Percentiles rank a stretch among this genome's conserved stretches.
Evolutionary conservation across 2,113 vertebrate species (phyloP).

Genomic region (Pholis gunnellus): DNA sequence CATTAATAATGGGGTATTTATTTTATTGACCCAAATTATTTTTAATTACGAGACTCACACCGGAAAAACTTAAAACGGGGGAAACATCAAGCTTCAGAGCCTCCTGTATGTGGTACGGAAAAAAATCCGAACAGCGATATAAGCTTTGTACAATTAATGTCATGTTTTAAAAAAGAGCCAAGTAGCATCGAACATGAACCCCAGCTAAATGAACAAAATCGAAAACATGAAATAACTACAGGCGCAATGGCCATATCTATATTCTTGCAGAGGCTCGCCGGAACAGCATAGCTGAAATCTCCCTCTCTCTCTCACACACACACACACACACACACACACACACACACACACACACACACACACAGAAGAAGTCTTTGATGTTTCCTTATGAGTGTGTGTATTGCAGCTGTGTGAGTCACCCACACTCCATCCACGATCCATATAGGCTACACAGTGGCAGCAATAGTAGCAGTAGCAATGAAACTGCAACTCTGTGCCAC

Average conservation of each 20-base stretch:
- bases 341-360: constrained; percentile 49
- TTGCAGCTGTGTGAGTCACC: constrained; percentile 73
- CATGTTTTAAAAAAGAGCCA: constrained; percentile 13
- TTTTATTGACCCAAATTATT: background rate
- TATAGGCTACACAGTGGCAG: constrained; percentile 85
- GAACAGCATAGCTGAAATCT: constrained; percentile 68
- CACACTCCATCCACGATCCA: constrained; percentile 74
- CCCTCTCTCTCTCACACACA: constrained; percentile 13
- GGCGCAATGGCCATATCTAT: constrained; percentile 31
- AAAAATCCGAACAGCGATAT: background rate
- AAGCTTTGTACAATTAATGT: background rate
- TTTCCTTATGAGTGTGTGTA: constrained; percentile 79
- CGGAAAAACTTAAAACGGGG: constrained; percentile 7
- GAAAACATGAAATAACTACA: constrained; percentile 17
- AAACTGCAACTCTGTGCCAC: constrained; percentile 46
- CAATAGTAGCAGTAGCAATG: constrained; percentile 67
- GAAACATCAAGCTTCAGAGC: constrained; percentile 3
- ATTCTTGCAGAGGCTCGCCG: constrained; percentile 71
- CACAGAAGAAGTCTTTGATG: constrained; percentile 87
- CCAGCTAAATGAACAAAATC: constrained; percentile 9
- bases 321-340: constrained; percentile 20
- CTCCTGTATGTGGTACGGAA: background rate
- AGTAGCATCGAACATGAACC: background rate
- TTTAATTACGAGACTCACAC: background rate
- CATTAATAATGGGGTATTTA: constrained; percentile 4